Conservation (phyloP, 2,888 invertebrate species). For the Portevinia maculata region DNA sequence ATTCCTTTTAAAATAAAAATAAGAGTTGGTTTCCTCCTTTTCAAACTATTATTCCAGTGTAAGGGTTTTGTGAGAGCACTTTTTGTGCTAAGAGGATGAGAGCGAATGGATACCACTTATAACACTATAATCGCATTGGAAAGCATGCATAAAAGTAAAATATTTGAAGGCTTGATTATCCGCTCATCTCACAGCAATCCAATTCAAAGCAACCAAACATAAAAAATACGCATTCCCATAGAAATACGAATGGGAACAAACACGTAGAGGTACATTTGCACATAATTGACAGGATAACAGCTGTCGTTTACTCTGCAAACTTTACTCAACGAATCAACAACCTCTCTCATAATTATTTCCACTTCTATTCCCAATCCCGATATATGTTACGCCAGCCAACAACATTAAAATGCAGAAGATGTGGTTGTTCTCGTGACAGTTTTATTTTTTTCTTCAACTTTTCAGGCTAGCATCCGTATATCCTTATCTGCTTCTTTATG, state of each 20-base stretch:
- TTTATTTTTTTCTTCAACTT: constrained; percentile 50
- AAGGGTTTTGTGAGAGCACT: no score
- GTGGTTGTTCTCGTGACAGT: constrained; percentile 39
- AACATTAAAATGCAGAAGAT: constrained; percentile 68
- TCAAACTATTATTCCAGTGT: no score
- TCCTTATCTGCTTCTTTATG: constrained; percentile 69
- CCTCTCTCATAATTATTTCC: constrained; percentile 68
- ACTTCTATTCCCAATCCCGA: constrained; percentile 19
- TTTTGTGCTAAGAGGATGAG: no score
- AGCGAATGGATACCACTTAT: no score
- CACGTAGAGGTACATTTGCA: constrained; percentile 52
- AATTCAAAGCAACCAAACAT: constrained; percentile 8
- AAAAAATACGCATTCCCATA: constrained; percentile 1
- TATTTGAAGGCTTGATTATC: constrained; percentile 16
- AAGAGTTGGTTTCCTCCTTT: no score
- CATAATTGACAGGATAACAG: constrained; percentile 73
- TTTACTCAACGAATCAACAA: constrained; percentile 71
- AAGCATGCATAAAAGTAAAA: constrained; percentile 4
- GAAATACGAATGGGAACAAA: background rate
- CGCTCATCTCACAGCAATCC: constrained; percentile 6
- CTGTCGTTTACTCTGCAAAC: constrained; percentile 66
- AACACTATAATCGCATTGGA: constrained; percentile 2
- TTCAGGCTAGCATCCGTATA: constrained; percentile 63
- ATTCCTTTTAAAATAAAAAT: no score
- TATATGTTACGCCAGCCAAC: constrained; percentile 45